A percentile compares a stretch with the other conserved stretches of the same genome.
phyloP scores from a whole-genome alignment of 2,113 vertebrate genomes.

The Protobothrops mucrosquamatus region DNA sequence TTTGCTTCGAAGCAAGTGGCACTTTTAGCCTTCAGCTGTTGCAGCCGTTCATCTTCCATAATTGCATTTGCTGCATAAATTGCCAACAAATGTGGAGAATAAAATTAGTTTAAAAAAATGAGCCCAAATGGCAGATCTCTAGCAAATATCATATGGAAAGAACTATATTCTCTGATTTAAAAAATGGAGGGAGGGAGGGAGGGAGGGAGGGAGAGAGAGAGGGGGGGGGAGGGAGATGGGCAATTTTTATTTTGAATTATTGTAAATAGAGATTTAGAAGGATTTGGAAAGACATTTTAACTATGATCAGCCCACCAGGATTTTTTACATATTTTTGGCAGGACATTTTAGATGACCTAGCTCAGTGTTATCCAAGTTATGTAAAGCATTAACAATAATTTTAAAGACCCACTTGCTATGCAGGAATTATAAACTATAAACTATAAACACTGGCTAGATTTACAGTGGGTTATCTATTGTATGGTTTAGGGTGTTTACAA shows the following conservation, averaged over 20 bases:
- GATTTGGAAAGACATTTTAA: background rate
- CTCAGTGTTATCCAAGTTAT: background rate
- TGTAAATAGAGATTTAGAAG: background rate
- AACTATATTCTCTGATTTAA: conserved; percentile 54
- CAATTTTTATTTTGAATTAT: background rate
- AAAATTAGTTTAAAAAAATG: conserved; percentile 73
- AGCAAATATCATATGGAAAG: conserved; percentile 57
- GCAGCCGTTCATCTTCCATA: conserved; percentile 70
- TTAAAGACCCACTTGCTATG: background rate
- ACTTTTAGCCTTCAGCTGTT: conserved; percentile 68
- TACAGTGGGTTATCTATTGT: background rate
- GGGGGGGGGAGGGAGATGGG: background rate
- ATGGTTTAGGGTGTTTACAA: background rate
- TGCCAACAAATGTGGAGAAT: conserved; percentile 64
- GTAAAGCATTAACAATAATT: background rate
- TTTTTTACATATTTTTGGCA: background rate
- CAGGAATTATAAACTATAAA: background rate
- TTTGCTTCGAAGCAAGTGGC: conserved; percentile 62
- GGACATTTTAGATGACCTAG: background rate
- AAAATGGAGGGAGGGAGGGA: background rate
- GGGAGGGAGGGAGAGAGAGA: too few relatives aligned
- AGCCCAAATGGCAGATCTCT: conserved; percentile 60
- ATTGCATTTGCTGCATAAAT: conserved; percentile 71
- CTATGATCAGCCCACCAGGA: background rate
- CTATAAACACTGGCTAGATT: background rate